Percentiles rank a stretch among this genome's conserved stretches.
These are phyloP conservation scores for Balanococcus diminutus DNA, from an alignment of 2,888 invertebrate species.

Conservation along the genomic window DNA sequence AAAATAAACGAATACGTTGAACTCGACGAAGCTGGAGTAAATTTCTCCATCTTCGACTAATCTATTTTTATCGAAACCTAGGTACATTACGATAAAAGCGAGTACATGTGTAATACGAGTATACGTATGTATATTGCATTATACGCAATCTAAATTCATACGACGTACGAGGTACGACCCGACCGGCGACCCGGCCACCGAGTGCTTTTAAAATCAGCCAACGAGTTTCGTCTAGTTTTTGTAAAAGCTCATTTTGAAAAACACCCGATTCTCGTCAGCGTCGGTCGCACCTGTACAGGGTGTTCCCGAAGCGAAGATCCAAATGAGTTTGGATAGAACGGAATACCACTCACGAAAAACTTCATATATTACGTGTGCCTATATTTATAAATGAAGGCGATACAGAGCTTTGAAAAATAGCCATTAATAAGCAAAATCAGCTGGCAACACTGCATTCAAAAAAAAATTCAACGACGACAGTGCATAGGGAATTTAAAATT, in stretches of 20 bases:
- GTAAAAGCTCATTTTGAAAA: background rate
- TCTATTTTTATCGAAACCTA: constrained; percentile 38
- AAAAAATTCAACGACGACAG: no score
- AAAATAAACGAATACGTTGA: background rate
- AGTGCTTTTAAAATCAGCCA: background rate
- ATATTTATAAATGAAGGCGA: no score
- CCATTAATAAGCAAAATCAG: no score
- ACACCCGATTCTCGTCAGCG: background rate
- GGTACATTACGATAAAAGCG: no score
- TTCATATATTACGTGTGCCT: no score
- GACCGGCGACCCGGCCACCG: background rate
- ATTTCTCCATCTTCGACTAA: background rate
- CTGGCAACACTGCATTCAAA: no score
- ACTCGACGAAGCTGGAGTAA: background rate
- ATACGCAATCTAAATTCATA: background rate
- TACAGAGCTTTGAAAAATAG: no score
- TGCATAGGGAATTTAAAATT: no score
- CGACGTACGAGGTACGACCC: background rate
- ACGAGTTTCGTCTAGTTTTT: background rate
- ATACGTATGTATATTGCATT: background rate
- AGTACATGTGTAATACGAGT: background rate
- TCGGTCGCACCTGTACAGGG: no score
- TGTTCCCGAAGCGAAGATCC: no score
- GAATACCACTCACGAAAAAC: no score
- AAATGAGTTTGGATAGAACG: no score